phyloP scores from a whole-genome alignment of 2,113 vertebrate genomes.

The Dromas ardeola region DNA sequence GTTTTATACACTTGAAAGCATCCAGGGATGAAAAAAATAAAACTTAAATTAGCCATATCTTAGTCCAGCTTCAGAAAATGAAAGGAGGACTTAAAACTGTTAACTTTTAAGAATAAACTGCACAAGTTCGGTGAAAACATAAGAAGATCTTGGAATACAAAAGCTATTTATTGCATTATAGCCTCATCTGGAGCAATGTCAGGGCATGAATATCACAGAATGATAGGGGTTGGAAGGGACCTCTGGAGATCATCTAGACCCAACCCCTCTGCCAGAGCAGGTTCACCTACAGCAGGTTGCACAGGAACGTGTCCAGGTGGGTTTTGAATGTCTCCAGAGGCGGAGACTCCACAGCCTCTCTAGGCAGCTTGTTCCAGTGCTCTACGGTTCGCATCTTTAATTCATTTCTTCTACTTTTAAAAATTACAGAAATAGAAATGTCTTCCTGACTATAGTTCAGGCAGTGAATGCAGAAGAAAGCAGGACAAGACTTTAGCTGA shows the following conservation, averaged over 20 bases:
- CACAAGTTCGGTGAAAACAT: neutral
- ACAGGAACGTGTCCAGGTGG: too few species aligned
- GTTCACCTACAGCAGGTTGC: too few species aligned
- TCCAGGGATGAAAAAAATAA: too few species aligned
- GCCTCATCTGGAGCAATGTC: neutral
- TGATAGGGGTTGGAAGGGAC: too few species aligned
- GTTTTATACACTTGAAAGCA: neutral
- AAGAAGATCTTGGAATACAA: neutral
- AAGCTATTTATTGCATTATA: neutral
- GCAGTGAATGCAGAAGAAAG: neutral
- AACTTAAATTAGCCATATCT: neutral
- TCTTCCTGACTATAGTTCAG: neutral
- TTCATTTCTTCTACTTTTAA: neutral
- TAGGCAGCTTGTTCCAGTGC: too few species aligned
- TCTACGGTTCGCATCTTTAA: neutral
- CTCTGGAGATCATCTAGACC: too few species aligned
- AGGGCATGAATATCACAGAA: neutral
- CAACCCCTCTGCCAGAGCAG: too few species aligned
- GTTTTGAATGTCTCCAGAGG: too few species aligned
- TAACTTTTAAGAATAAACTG: neutral
- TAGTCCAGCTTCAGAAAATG: neutral
- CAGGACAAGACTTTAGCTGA: neutral
- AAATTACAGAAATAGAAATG: neutral
- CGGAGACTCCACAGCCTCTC: too few species aligned
- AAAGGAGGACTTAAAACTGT: neutral